Evolutionary conservation across 1,140 invertebrate species (phyloP).

Genomic region (Polyergus mexicanus): DNA sequence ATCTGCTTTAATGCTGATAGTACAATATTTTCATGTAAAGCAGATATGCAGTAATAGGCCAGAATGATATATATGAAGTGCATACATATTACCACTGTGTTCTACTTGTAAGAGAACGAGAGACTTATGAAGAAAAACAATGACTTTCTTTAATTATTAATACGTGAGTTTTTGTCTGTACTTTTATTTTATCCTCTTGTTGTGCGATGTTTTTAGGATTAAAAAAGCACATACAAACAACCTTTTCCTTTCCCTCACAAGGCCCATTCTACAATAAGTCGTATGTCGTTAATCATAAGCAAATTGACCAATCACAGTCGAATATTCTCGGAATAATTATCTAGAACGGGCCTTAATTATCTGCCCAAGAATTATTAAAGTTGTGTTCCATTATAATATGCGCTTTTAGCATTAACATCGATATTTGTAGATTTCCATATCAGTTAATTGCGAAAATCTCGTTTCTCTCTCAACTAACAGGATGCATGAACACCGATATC

Average conservation of each 20-base stretch:
- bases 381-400: too few relatives aligned
- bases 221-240: background rate
- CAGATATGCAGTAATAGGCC: constrained; percentile 19
- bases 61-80: constrained; percentile 41
- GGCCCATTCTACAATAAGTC: too few relatives aligned
- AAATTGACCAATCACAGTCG: too few relatives aligned
- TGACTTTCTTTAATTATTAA: constrained; percentile 68
- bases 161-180: constrained; percentile 27
- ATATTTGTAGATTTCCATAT: background rate
- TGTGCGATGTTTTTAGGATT: background rate
- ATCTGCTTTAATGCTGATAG: constrained; percentile 19
- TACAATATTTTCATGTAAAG: constrained; percentile 38
- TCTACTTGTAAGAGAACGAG: constrained; percentile 72
- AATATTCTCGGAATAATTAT: too few relatives aligned
- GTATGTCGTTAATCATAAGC: too few relatives aligned
- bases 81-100: constrained; percentile 63
- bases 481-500: background rate
- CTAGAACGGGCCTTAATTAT: too few relatives aligned
- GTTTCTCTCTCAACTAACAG: background rate
- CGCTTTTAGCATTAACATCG: background rate
- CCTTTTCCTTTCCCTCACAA: background rate
- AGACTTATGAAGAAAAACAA: constrained; percentile 66
- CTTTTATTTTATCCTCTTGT: constrained; percentile 53
- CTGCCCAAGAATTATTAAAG: too few relatives aligned
- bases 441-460: background rate